Evolutionary conservation across 2,888 invertebrate species (phyloP), one percentile per base, ranked within the genome.

Genomic region (Pristionchus japonicus): DNA sequence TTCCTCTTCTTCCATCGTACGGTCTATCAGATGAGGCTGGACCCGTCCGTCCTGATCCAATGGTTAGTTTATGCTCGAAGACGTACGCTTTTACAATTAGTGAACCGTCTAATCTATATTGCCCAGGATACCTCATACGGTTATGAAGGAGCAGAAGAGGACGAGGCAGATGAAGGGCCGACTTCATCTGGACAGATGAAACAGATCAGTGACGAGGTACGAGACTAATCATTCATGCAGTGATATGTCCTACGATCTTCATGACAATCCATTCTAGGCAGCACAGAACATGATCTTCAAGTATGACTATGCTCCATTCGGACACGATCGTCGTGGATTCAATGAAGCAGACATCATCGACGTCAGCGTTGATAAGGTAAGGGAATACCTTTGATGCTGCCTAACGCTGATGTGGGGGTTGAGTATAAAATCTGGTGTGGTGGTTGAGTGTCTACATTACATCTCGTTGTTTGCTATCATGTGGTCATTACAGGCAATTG

Each of bases 341-440:
- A 90, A 92, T 40, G 91, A 91, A 57, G 90, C 89, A 64, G 90
- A 91, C 13, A 90, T 94, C 27, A 89, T 94, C 52, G 93, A 94
- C 80, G 92, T 94, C 61, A 92, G 90, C 61, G 94, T 94, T 7
- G 94, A 94, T 88, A 88, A 85, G 80, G 91, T 92, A 9, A 87
- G 83, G 20, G 27, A n/a, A n/a, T n/a, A n/a, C n/a, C n/a, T n/a
- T n/a, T n/a, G n/a, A n/a, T n/a, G n/a, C n/a, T n/a, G n/a, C n/a
- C n/a, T n/a, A n/a, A n/a, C n/a, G n/a, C n/a, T n/a, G 7, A 70
- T n/a, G 70, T 70, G 70, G 7, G 9, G n/a, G 57, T 17, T 4
- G 57, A 57, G 6, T 17, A 43, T 43, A n/a, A n/a, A n/a, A n/a
- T n/a, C n/a, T n/a, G n/a, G n/a, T n/a, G n/a, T n/a, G n/a, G n/a